These are phyloP conservation scores for Meghimatium bilineatum DNA, from an alignment of 2,888 invertebrate species.

Conservation along the genomic window DNA sequence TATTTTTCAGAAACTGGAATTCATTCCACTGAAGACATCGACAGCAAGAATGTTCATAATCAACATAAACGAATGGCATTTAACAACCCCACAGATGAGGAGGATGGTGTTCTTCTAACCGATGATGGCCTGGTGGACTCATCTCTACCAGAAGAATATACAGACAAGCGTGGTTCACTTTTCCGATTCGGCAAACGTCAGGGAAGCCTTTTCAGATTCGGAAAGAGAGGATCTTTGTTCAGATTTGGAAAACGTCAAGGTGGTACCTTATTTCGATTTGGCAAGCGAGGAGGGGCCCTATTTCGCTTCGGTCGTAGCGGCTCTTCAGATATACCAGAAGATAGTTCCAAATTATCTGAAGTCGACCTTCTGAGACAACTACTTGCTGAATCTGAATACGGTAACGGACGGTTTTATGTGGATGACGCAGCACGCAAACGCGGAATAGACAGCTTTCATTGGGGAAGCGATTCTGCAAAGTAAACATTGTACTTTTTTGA, in stretches of 20 bases:
- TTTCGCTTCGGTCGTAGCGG: conserved; percentile 57
- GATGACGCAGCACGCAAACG: conserved; percentile 36
- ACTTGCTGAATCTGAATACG: conserved; percentile 33
- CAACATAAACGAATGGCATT: conserved; percentile 1
- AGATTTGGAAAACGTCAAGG: conserved; percentile 60
- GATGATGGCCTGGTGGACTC: neutral
- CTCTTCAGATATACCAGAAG: neutral
- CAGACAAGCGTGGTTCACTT: conserved; percentile 58
- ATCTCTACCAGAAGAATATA: neutral
- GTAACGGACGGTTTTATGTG: neutral
- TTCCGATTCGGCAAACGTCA: conserved; percentile 61
- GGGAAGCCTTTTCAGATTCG: conserved; percentile 56
- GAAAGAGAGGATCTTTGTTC: conserved; percentile 60
- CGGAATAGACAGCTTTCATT: conserved; percentile 47
- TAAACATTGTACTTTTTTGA: neutral
- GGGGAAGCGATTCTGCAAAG: conserved; percentile 49
- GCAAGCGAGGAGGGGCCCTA: conserved; percentile 57
- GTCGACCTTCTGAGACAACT: conserved; percentile 39
- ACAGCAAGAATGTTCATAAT: neutral
- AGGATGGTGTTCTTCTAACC: neutral
- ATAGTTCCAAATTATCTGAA: conserved; percentile 50
- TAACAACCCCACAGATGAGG: neutral
- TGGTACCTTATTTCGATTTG: conserved; percentile 60
- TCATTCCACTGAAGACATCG: neutral
- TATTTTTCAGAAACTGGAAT: conserved; percentile 7